Evolutionary conservation across 1,140 invertebrate genomes (phyloP), one percentile per base, ranked within the genome.

Genomic region (Metaphire vulgaris): DNA sequence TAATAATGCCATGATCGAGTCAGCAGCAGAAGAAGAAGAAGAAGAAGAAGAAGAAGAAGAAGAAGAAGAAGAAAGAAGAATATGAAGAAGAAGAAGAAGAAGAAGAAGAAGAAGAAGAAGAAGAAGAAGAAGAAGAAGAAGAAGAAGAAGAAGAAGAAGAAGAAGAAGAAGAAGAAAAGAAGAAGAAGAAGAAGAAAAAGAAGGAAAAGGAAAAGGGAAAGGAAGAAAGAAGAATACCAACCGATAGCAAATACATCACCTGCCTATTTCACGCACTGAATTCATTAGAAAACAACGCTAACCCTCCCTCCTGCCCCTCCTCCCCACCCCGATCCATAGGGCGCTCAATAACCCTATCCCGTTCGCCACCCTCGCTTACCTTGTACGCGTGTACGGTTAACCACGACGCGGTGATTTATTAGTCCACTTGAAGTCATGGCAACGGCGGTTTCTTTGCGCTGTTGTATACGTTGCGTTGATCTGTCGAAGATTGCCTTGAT

Each of bases 201-300:
- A 75, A 6, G 14, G 56, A 29, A 72, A 71, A 21, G 6, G 56
- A 31, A 74, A 71, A 31, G 15, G 70, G 67, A 74, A 32, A 29
- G 29, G 34, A 72, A 15, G n/a, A 65, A 15, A 65, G 15, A 65
- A 65, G 64, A n/a, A 65, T 65, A 65, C 64, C 64, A 15, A 65
- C 15, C n/a, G n/a, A 65, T n/a, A 65, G 15, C n/a, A 65, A 15
- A 15, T n/a, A 65, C n/a, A 65, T 65, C 15, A 15, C 64, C 15
- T 65, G n/a, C n/a, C 15, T n/a, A 65, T 15, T 15, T n/a, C 15
- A n/a, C 15, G n/a, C n/a, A 65, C 15, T 65, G 64, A 65, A 65
- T 15, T 26, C 21, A 32, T 2, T n/a, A 75, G 70, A 81, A 76
- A 16, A n/a, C n/a, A n/a, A n/a, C n/a, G n/a, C n/a, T n/a, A n/a